phyloP scores from a whole-genome alignment of 1,140 invertebrate genomes.

The Heliconius eleuchia region DNA sequence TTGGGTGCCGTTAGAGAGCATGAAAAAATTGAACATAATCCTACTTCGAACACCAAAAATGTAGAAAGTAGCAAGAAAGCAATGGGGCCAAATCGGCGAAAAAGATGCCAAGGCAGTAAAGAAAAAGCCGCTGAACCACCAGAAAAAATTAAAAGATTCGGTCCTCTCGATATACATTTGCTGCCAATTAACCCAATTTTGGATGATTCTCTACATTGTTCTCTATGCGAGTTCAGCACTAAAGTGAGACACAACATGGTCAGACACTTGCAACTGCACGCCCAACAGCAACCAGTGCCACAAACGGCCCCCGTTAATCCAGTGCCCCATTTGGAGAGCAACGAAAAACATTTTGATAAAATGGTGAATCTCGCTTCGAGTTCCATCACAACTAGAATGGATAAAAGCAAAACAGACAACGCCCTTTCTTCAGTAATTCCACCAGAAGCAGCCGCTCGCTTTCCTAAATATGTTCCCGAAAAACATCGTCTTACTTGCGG shows the following conservation, averaged over 20 bases:
- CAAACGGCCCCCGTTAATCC: constrained; percentile 88
- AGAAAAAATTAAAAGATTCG: constrained; percentile 49
- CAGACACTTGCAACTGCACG: constrained; percentile 86
- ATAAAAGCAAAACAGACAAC: constrained; percentile 43
- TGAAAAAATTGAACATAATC: constrained; percentile 40
- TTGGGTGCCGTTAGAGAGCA: constrained; percentile 41
- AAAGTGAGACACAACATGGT: constrained; percentile 90
- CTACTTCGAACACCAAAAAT: constrained; percentile 16
- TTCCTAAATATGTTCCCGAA: constrained; percentile 85
- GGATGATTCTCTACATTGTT: constrained; percentile 84
- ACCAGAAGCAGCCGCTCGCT: constrained; percentile 50
- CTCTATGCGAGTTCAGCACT: constrained; percentile 85
- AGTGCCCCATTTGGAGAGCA: constrained; percentile 88
- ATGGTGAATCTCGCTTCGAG: constrained; percentile 91
- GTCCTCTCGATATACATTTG: constrained; percentile 83
- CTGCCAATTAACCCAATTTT: constrained; percentile 86
- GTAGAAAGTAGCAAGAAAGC: constrained; percentile 24
- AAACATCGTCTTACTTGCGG: constrained; percentile 87
- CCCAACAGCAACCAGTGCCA: constrained; percentile 82
- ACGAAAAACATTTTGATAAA: constrained; percentile 91
- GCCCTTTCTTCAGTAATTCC: constrained; percentile 38
- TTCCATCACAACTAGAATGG: constrained; percentile 81
- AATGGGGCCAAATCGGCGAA: constrained; percentile 36
- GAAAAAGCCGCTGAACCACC: constrained; percentile 38
- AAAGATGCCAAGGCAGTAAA: constrained; percentile 27